Evolutionary conservation across 1,140 invertebrate species (phyloP), one percentile per base, ranked within the genome.

Genomic region (Akabosia matsudoensis): DNA sequence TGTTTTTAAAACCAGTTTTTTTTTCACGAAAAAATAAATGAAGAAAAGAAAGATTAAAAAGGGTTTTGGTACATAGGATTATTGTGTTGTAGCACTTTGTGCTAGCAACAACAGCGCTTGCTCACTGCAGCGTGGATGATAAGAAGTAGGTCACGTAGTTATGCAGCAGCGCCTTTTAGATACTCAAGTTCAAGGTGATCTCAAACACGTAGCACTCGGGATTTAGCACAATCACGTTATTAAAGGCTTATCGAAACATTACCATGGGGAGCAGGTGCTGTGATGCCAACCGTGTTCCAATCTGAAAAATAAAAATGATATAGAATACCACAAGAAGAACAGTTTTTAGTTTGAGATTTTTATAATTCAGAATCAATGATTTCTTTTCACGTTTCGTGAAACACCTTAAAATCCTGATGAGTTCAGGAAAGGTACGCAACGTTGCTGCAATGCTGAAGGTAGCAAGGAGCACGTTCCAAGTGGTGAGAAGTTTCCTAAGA

Each of bases 211-310:
- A 61, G 24, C 54, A 61, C 54, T n/a, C 54, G 54, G 24, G n/a
- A n/a, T n/a, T n/a, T n/a, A n/a, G n/a, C n/a, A n/a, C n/a, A n/a
- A n/a, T n/a, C n/a, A n/a, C n/a, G n/a, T n/a, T n/a, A n/a, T n/a
- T n/a, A n/a, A n/a, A n/a, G n/a, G n/a, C n/a, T n/a, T n/a, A n/a
- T n/a, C n/a, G n/a, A n/a, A n/a, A n/a, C n/a, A n/a, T 61, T 84
- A 83, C 73, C 85, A 84, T 18, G 85, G 82, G 54, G 85, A 85
- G 78, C 86, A 87, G 4, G 89, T 83, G 4, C 88, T 88, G 80
- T 87, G 85, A 64, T 88, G 84, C 14, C 14, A 61, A 4, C 54
- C 54, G 24, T 61, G 7, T 61, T 61, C 14, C 14, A 61, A 24
- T 45, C 37, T 45, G 37, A 7, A 45, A 45, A 45, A 7, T 10